A percentile compares a stretch with the other conserved stretches of the same genome.
Conservation (phyloP, 2,797 vertebrate species). For the Miichthys miiuy region DNA sequence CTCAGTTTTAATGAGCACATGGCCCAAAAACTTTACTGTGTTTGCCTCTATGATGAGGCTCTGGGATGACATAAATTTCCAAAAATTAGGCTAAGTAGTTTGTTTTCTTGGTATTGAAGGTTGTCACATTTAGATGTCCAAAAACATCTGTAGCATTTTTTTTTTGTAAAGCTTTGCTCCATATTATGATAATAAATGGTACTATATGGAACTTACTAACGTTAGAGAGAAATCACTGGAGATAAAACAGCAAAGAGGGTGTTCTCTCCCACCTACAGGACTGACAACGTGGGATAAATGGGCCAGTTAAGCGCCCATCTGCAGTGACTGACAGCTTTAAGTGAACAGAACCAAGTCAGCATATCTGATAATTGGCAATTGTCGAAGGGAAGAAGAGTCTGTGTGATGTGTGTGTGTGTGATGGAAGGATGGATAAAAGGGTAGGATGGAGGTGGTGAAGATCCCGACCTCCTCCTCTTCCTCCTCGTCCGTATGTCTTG, state of each 20-base stretch:
- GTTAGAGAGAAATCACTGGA: background rate
- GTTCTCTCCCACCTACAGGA: conserved; percentile 21
- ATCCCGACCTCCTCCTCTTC: conserved; percentile 28
- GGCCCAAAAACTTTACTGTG: background rate
- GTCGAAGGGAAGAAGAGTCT: conserved; percentile 21
- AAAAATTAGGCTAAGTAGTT: background rate
- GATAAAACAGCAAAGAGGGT: background rate
- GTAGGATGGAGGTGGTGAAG: background rate
- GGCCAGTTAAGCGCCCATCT: conserved; percentile 48
- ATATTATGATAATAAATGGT: background rate
- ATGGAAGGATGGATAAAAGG: conserved; percentile 29
- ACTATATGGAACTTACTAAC: background rate
- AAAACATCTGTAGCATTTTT: background rate
- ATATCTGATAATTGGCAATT: conserved; percentile 73
- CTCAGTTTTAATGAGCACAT: background rate
- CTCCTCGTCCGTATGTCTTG: conserved; percentile 34
- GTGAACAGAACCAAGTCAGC: conserved; percentile 62
- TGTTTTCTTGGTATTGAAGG: background rate
- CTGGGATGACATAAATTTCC: background rate
- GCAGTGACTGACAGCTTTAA: conserved; percentile 64
- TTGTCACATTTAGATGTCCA: background rate
- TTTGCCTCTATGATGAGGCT: background rate
- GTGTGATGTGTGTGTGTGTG: conserved; percentile 5
- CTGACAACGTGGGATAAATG: conserved; percentile 40
- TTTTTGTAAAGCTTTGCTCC: background rate